Base-by-base conservation (phyloP, 2,797 vertebrate genomes). In the Kryptolebias ocellatus region DNA sequence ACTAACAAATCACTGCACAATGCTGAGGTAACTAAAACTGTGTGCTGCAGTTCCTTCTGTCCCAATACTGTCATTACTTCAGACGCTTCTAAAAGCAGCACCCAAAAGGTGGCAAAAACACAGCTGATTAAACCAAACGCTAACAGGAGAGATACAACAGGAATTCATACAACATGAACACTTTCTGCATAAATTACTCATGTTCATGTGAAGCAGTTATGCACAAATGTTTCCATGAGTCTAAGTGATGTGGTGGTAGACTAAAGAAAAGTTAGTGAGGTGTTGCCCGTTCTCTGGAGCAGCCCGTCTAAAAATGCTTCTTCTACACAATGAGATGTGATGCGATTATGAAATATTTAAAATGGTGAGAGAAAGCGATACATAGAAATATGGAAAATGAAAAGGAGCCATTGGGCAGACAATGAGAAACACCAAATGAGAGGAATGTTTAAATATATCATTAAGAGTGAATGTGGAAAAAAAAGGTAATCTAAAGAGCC, bases 11-110 rank as follows among this genome's bases (percentile, higher is more conserved):
- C 46, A 57, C 37, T 61, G 70, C 27, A 60, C 58, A 68, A 70
- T 66, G 65, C 60, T 59, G 61, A 64, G 58, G 47, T 69, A 84
- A 71, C 15, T 4, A 69, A 78, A 81, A 51, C 34, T 74, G 76
- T 75, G 70, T 70, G 61, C 67, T 76, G 53, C 61, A 67, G 74
- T 42, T 85, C 59, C 51, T 39, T 37, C 67, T 77, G 80, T 20
- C 67, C 76, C 46, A 56, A 53, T 57, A 78, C 60, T 74, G 82
- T 80, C 76, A 74, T 57, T 77, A 58, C 55, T 60, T 37, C 18
- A 0, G 47, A 46, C 60, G 34, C 56, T 52, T 74, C 58, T 64
- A 34, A 58, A 67, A 70, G 56, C 58, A 72, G 49, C 73, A 64
- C 67, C 74, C 54, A 50, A 31, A 24, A 76, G 63, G 66, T 64